phyloP scores from a whole-genome alignment of 2,888 invertebrate genomes.

The Oasisia sp. region DNA sequence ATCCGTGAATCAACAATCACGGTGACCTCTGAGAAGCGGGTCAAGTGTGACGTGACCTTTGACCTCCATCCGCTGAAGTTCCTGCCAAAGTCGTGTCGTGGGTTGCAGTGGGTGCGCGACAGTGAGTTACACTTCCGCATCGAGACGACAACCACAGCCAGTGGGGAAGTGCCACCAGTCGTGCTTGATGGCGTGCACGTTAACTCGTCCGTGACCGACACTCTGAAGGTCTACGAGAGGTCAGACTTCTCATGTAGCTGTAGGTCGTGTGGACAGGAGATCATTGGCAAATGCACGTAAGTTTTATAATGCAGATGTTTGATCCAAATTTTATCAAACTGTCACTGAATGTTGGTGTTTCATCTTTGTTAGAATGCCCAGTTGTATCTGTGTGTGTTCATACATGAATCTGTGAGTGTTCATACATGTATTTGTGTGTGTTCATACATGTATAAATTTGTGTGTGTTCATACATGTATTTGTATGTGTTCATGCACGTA shows the following conservation, averaged over 20 bases:
- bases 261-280: neutral
- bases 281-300: slow-evolving; percentile 12
- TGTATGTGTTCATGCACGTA: too few relatives aligned
- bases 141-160: neutral
- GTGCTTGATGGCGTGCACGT: neutral
- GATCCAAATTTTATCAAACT: neutral
- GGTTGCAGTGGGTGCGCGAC: neutral
- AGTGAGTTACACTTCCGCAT: neutral
- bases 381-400: too few relatives aligned
- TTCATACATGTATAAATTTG: too few relatives aligned
- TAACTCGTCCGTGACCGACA: neutral
- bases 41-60: slow-evolving; percentile 6
- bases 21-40: neutral
- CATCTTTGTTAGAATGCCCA: neutral
- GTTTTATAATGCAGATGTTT: neutral
- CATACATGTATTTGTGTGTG: too few relatives aligned
- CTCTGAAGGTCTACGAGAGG: neutral
- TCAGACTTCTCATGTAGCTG: neutral
- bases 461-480: too few relatives aligned
- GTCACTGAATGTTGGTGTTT: neutral
- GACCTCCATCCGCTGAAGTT: neutral
- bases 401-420: too few relatives aligned
- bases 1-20: neutral
- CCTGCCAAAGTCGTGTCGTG: neutral
- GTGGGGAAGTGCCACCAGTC: neutral